These are phyloP conservation scores for Drosophila tani DNA, from an alignment of 1,140 invertebrate species.

Conservation along the genomic window DNA sequence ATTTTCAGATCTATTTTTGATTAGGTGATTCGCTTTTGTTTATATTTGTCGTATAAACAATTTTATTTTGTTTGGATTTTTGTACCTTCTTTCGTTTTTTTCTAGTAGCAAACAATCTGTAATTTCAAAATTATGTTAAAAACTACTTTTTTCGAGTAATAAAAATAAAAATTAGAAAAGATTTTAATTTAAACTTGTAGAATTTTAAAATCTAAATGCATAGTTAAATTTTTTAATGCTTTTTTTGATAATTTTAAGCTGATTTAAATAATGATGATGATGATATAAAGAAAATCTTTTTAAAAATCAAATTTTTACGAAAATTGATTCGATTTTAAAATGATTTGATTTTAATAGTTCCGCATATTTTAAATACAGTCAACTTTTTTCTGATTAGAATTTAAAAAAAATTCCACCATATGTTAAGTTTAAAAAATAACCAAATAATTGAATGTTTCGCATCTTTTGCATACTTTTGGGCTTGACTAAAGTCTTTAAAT, in stretches of 20 bases:
- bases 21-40: conserved; percentile 2
- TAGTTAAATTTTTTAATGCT: too few species aligned
- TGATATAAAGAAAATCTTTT: too few species aligned
- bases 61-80: neutral
- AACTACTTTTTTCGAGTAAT: neutral
- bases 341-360: too few species aligned
- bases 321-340: too few species aligned
- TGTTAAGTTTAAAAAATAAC: neutral
- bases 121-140: neutral
- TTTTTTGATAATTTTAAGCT: too few species aligned
- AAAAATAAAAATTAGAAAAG: neutral
- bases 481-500: neutral
- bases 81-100: neutral
- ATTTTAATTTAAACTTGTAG: too few species aligned
- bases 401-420: too few species aligned
- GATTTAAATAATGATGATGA: too few species aligned
- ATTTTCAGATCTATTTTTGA: conserved; percentile 3
- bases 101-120: neutral
- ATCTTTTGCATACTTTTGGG: conserved; percentile 3
- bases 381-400: too few species aligned
- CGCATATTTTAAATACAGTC: too few species aligned
- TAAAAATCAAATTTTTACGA: neutral
- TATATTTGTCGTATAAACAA: neutral
- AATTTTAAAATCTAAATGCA: too few species aligned
- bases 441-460: neutral